Evolutionary conservation across 1,140 invertebrate species (phyloP), one percentile per base, ranked within the genome.

Genomic region (Radopholus similis): DNA sequence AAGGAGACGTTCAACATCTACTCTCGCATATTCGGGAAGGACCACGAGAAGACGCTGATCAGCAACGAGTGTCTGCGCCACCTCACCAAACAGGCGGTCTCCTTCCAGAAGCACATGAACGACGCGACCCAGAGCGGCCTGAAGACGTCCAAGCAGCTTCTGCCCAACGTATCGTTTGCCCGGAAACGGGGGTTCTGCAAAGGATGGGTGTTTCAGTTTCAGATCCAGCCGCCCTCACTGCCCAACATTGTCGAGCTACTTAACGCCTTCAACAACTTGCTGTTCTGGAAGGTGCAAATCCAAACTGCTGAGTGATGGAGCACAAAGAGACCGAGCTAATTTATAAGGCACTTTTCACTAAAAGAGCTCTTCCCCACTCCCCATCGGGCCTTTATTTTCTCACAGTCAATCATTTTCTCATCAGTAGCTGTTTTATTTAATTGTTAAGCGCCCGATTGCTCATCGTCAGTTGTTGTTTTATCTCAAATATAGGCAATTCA

Each of bases 1-100:
- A 71, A 71, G 57, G 70, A 71, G 35, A 57, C 70, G 23, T 71
- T 60, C 53, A 65, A 72, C 54, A 73, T 71, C 32, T 71, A 71
- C 53, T 72, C 70, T 6, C 35, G 15, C 13, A 26, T 71, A 0
- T 71, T 71, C 40, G 69, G 69, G 13, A 60, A 34, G 11, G 57
- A 71, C 13, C 69, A 71, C 38, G 70, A 71, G 44, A 71, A 71
- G 58, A 71, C 69, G 13, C 13, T 30, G 11, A 3, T 54, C n/a
- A 71, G 69, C 49, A 73, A 54, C 26, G 69, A 72, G 37, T 59
- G 57, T 49, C 32, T 71, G 23, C 69, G 70, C 9, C 57, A 73
- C 2, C 35, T 71, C 23, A 71, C 69, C 32, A 73, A 71, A 23
- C 69, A 71, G 37, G 69, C 69, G 28, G 69, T 71, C 53, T 53